Percentiles rank a stretch among this genome's conserved stretches.
Conservation (phyloP, 2,113 vertebrate species). For the Diadophis punctatus region DNA sequence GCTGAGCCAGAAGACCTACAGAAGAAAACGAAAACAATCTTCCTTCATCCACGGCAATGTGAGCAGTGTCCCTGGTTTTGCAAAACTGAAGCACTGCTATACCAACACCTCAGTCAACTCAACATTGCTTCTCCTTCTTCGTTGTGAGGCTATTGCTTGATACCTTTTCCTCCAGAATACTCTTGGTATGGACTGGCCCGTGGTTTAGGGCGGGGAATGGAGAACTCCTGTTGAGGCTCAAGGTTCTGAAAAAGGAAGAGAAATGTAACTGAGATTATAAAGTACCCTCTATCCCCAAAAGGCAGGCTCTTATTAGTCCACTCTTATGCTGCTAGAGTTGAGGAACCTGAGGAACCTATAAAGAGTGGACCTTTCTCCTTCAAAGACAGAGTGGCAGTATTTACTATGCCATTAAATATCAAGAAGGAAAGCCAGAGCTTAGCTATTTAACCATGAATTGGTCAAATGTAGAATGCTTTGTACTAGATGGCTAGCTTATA, state of each 20-base stretch:
- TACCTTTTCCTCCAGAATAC: slow-evolving; percentile 54
- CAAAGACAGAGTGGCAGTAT: background rate
- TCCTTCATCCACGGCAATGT: slow-evolving; percentile 6
- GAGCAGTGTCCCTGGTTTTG: slow-evolving; percentile 19
- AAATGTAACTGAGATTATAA: slow-evolving; percentile 25
- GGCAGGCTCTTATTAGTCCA: background rate
- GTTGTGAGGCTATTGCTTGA: slow-evolving; percentile 26
- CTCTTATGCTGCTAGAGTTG: background rate
- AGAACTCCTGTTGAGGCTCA: slow-evolving; percentile 50
- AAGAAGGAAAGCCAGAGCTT: background rate
- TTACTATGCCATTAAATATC: background rate
- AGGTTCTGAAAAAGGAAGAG: slow-evolving; percentile 54
- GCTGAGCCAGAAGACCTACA: background rate
- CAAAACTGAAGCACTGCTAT: background rate
- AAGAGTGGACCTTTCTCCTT: background rate
- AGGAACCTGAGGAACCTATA: background rate
- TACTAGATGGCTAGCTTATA: background rate
- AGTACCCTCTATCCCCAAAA: background rate
- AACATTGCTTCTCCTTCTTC: slow-evolving; percentile 6
- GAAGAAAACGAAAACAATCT: background rate
- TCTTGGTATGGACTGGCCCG: slow-evolving; percentile 55
- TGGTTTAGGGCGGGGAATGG: slow-evolving; percentile 63
- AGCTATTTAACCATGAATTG: background rate
- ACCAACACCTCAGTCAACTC: background rate
- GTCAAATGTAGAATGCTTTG: background rate